Percentiles rank a stretch among this genome's conserved stretches.
phyloP scores from a whole-genome alignment of 2,113 vertebrate genomes.

The Albula glossodonta region DNA sequence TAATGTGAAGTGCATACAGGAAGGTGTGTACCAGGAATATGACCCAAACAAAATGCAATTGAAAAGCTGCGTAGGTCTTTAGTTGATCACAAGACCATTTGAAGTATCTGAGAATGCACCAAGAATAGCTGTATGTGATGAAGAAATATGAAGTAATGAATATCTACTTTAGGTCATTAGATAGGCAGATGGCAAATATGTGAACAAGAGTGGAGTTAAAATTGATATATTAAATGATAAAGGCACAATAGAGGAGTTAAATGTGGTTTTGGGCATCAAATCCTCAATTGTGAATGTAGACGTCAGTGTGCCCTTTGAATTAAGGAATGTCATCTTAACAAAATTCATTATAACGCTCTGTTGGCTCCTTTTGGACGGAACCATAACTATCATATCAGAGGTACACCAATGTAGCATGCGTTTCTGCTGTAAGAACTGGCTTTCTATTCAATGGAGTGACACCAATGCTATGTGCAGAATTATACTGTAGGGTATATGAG shows the following conservation, averaged over 20 bases:
- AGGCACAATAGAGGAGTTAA: background rate
- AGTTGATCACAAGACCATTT: background rate
- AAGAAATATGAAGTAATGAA: background rate
- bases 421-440: background rate
- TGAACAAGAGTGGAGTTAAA: background rate
- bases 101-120: background rate
- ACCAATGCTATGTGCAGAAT: background rate
- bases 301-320: background rate
- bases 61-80: background rate
- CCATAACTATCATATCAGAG: background rate
- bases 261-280: background rate
- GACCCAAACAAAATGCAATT: background rate
- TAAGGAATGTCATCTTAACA: background rate
- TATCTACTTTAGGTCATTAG: background rate
- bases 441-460: background rate
- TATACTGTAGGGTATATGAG: background rate
- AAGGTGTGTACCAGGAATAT: background rate
- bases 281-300: background rate
- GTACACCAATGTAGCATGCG: background rate
- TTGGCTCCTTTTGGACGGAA: background rate
- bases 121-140: background rate
- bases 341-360: background rate
- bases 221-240: background rate
- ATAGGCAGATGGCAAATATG: background rate
- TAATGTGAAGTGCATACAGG: background rate